Evolutionary conservation across 1,140 invertebrate species (phyloP).

Genomic region (Drosophila rufa): DNA sequence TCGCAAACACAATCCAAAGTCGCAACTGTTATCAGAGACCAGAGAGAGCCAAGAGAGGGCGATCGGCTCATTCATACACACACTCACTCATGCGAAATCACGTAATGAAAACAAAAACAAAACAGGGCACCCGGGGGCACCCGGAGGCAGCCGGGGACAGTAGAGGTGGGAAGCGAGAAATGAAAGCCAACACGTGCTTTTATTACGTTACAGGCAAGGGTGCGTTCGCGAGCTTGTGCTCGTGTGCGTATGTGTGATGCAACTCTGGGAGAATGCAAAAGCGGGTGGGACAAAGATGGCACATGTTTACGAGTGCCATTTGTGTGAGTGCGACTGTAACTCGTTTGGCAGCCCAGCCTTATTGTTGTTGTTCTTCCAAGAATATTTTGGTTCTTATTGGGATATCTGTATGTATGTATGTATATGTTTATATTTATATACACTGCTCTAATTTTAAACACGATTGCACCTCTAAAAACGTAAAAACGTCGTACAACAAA

Average conservation of each 20-base stretch:
- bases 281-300: conserved; percentile 30
- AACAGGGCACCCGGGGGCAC: background rate
- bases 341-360: conserved; percentile 50
- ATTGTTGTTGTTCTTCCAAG: conserved; percentile 24
- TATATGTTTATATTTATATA: background rate
- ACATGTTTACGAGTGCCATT: conserved; percentile 6
- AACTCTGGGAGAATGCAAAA: conserved; percentile 50
- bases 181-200: conserved; percentile 81
- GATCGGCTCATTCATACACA: conserved; percentile 24
- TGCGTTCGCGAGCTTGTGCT: conserved; percentile 16
- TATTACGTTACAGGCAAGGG: conserved; percentile 69
- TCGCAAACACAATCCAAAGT: conserved; percentile 21
- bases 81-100: conserved; percentile 36
- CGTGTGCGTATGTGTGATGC: conserved; percentile 57
- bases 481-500: background rate
- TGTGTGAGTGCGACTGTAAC: conserved; percentile 49
- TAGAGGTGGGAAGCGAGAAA: conserved; percentile 42
- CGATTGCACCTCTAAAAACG: background rate
- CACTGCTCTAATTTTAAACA: conserved; percentile 9
- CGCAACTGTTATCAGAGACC: conserved; percentile 19
- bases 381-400: conserved; percentile 42
- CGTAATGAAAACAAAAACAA: conserved; percentile 63
- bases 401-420: background rate
- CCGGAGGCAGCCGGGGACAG: background rate
- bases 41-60: conserved; percentile 9